Evolutionary conservation across 2,888 invertebrate species (phyloP), one percentile per base, ranked within the genome.

Genomic region (Selenia dentaria): DNA sequence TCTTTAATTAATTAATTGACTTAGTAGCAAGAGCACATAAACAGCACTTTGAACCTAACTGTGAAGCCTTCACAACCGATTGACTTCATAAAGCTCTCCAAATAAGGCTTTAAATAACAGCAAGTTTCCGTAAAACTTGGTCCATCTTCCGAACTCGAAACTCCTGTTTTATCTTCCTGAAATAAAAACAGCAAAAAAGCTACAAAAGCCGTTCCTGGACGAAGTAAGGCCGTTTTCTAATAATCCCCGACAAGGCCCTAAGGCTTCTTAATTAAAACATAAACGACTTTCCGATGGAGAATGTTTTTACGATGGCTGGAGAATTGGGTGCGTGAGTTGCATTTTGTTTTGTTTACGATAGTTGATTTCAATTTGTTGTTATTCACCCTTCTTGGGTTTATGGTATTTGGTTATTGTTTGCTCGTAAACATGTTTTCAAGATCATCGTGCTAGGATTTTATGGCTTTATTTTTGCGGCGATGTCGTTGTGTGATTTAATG

Each of bases 181-280:
- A 49, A 49, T 45, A 41, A 39, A 34, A 39, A 22, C 36, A 12
- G 16, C 36, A 40, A 46, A 49, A 53, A 72, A 18, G 12, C 20
- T 20, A 31, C 46, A 35, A 31, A 64, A 68, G 59, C 39, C 42
- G 66, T 55, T 57, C 55, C 57, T 56, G 58, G 62, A 45, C 65
- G 20, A 36, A 46, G 33, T 64, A 72, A 59, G 75, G 69, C 68
- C 68, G 70, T 74, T 76, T 72, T 67, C 72, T 74, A 75, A 79
- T 79, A 80, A 82, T 43, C 72, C 72, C 59, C 33, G 46, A 59
- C 68, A 64, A 72, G 67, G 69, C 64, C 67, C 72, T 69, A 67
- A 58, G 57, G 64, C 51, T 64, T 65, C 74, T 77, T 82, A 83
- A 83, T 83, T 82, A 82, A 82, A 81, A 79, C 77, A 76, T 78